Base-by-base conservation (phyloP, 2,113 vertebrate genomes). In the Gallinago media region DNA sequence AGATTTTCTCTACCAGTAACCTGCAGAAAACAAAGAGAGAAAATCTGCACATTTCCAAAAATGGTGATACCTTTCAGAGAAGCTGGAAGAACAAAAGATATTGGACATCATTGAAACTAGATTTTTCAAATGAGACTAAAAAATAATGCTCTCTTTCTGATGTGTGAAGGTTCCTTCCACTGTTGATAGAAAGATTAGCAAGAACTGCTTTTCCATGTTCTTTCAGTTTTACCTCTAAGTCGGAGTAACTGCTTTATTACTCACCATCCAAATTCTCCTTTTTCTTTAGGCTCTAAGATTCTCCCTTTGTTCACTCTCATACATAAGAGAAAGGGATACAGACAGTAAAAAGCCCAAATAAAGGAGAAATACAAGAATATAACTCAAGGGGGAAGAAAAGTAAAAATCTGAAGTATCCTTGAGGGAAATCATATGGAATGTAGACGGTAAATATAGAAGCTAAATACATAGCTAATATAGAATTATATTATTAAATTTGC, bases 1-100 rank as follows among this genome's bases (percentile, higher is more conserved):
- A 99, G 93, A 99, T 99, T 98, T 99, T 99, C 97, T 99, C 99
- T 63, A 99, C 99, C 95, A 99, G 97, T 54, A 99, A 98, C 94
- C 99, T 99, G 93, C 38, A 84, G 93, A 89, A 88, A 90, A 96
- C 93, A 50, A 77, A 90, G n/a, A 92, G 46, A 80, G 14, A 65
- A 96, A 94, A 73, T 7, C 5, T 18, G 15, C 40, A 44, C 13
- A n/a, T 52, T 85, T 67, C 21, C 21, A 70, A 73, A 61, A 71
- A 52, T 2, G 29, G 18, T 16, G 22, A 74, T 34, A 78, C 3
- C 23, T 59, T 81, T 89, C 49, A 89, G 63, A 59, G 12, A 77
- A 75, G 27, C 11, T 80, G 61, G 59, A 86, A 88, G 75, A 68
- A 17, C 8, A 62, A 38, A 22, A 61, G 71, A 63, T 36, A 91